A percentile compares a stretch with the other conserved stretches of the same genome.
phyloP scores from a whole-genome alignment of 2,888 invertebrate genomes.

The Schizotus pectinicornis region DNA sequence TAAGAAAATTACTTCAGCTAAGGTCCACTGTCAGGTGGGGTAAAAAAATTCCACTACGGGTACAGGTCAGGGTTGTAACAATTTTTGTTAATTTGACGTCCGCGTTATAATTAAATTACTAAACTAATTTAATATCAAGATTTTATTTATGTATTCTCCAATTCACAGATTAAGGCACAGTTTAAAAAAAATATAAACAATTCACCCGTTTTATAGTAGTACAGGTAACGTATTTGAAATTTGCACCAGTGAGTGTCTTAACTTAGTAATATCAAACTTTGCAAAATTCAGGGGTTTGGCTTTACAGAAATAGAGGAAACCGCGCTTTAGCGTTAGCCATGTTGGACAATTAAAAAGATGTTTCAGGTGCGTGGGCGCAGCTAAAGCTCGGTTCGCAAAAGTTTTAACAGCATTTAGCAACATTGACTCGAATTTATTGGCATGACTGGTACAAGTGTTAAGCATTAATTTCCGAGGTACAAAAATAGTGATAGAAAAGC shows the following conservation, averaged over 20 bases:
- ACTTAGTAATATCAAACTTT: not conserved
- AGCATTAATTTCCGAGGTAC: constrained; percentile 8
- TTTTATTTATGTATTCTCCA: constrained; percentile 21
- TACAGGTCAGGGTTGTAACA: no score
- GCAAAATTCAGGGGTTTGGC: constrained; percentile 4
- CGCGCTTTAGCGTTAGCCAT: no score
- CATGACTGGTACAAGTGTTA: not conserved
- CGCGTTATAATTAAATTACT: not conserved
- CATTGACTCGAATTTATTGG: no score
- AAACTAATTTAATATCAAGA: constrained; percentile 14
- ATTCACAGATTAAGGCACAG: constrained; percentile 50
- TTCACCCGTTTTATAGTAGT: constrained; percentile 38
- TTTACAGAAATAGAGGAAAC: not conserved
- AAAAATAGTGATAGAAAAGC: constrained; percentile 35
- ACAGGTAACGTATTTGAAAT: constrained; percentile 45
- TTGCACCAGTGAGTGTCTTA: constrained; percentile 24
- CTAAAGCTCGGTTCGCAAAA: no score
- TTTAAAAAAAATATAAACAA: constrained; percentile 39
- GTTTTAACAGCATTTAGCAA: no score
- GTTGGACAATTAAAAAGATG: no score
- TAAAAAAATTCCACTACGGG: no score
- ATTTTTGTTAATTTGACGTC: no score
- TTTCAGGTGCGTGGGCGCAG: no score
- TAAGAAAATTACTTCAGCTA: no score
- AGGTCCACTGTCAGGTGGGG: no score